Evolutionary conservation across 2,797 vertebrate genomes (phyloP), one percentile per base, ranked within the genome.

Genomic region (Spinus olivaceus): DNA sequence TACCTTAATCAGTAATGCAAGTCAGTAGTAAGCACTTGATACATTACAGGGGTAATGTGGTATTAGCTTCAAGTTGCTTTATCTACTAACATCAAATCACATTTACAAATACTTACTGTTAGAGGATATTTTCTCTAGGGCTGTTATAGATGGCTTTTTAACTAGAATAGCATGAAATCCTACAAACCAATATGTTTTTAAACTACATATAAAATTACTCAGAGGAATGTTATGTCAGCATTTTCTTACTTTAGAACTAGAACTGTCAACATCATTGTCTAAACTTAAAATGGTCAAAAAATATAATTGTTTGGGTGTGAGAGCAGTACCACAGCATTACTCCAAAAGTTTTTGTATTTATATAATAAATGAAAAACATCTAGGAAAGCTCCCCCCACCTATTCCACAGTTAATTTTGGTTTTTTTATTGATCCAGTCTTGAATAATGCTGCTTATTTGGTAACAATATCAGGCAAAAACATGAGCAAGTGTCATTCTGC

Each of bases 401-500:
- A 49, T 51, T 78, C 64, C 84, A 70, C 39, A 86, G 35, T 79
- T 69, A 53, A 50, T 94, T 86, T 67, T 28, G 32, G 3, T 3
- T 39, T 70, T 96, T 97, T 97, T 97, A 98, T 97, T 98, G 91
- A 97, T 94, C 77, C 97, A 95, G 91, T 94, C 93, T 97, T 91
- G 88, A 96, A 93, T 96, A 95, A 81, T 91, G 84, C 81, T 95
- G 84, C 94, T 95, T 94, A 97, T 95, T 90, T 82, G 42, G 82
- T 94, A 94, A 94, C 90, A 96, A 8, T 53, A 96, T 92, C 79
- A 96, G 90, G 94, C 91, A 94, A 94, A 96, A 96, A 81, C 95
- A 97, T 81, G 41, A 96, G 83, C 92, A 93, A 97, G 88, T 92
- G 91, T 81, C 95, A 91, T 92, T 96, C 87, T 88, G 90, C 90